Percentiles rank a stretch among this genome's conserved stretches.
Conservation (phyloP, 2,888 invertebrate genomes). For the Litoditis marina region DNA sequence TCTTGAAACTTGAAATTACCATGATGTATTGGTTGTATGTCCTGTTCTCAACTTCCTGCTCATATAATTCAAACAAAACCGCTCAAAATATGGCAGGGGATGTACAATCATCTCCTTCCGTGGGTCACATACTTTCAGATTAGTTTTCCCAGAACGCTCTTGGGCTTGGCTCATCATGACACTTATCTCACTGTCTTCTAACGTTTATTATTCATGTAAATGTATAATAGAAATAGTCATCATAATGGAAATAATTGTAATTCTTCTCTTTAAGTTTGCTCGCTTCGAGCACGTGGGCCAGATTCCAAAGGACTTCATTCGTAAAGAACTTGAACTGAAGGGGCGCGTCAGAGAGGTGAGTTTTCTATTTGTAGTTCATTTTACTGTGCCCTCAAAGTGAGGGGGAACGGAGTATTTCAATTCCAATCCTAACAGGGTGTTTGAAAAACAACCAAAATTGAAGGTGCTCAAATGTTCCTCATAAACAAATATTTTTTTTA, state of each 20-base stretch:
- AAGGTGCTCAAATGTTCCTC: no score
- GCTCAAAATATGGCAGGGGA: no score
- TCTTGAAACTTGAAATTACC: neutral
- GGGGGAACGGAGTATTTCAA: neutral
- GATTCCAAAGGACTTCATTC: conserved; percentile 59
- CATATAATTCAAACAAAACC: no score
- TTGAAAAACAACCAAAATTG: neutral
- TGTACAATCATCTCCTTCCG: no score
- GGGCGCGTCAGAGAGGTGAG: conserved; percentile 44
- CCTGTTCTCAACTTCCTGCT: neutral
- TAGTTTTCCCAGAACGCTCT: no score
- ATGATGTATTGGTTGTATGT: neutral
- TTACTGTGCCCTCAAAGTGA: neutral
- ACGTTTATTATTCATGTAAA: no score
- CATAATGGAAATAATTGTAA: no score
- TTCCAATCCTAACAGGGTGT: neutral
- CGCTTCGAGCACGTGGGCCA: conserved; percentile 57
- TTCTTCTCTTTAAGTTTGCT: conserved; percentile 52
- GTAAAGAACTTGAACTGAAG: conserved; percentile 56
- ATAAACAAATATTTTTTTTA: neutral
- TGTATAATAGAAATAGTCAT: no score
- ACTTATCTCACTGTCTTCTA: neutral
- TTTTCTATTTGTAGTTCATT: neutral
- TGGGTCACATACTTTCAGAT: no score
- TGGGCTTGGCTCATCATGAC: no score